phyloP scores from a whole-genome alignment of 2,888 invertebrate genomes.

The Crocallis elinguaria region DNA sequence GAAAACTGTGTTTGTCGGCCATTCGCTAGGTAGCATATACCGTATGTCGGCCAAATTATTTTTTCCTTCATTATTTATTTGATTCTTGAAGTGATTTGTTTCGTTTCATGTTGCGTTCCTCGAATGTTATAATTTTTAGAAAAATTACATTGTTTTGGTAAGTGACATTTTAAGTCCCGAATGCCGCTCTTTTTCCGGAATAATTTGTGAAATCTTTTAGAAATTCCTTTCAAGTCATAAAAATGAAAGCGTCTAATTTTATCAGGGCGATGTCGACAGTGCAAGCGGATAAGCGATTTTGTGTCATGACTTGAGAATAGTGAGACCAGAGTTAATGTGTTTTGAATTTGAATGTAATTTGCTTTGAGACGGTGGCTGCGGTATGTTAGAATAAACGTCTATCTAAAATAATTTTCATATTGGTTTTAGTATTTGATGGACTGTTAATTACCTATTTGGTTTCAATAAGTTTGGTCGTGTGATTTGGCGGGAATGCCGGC shows the following conservation, averaged over 20 bases:
- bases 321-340: neutral
- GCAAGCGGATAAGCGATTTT: conserved; percentile 12
- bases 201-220: conserved; percentile 5
- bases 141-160: conserved; percentile 74
- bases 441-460: too few relatives aligned
- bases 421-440: too few relatives aligned
- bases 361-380: neutral
- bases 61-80: conserved; percentile 72
- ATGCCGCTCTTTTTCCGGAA: neutral
- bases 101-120: conserved; percentile 70
- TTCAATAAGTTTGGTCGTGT: neutral
- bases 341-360: neutral
- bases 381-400: neutral
- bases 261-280: conserved; percentile 34
- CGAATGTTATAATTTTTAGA: conserved; percentile 57
- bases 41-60: conserved; percentile 71
- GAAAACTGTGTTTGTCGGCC: conserved; percentile 68
- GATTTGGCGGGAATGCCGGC: conserved; percentile 62
- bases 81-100: conserved; percentile 72
- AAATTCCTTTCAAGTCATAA: conserved; percentile 4
- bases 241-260: conserved; percentile 41
- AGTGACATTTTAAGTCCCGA: conserved; percentile 56
- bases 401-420: too few relatives aligned
- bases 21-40: conserved; percentile 57
- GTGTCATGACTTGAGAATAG: conserved; percentile 11